Evolutionary conservation across 2,888 invertebrate genomes (phyloP).

Genomic region (Sphaerophoria taeniata): DNA sequence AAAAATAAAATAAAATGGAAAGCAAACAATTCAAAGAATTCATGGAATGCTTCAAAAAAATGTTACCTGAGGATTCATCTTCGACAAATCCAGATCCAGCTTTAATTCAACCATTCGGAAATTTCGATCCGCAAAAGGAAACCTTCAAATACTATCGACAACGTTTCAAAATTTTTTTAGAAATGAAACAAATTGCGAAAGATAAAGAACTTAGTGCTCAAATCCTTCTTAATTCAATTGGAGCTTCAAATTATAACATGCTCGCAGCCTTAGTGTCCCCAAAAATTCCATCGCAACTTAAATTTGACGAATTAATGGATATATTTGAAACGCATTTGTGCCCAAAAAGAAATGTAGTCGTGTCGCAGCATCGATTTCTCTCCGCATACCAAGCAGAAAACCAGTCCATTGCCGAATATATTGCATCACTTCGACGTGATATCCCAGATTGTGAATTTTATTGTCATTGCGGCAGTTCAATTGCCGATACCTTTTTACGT

Average conservation of each 20-base stretch:
- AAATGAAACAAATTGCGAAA: neutral
- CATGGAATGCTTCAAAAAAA: neutral
- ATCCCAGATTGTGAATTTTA: neutral
- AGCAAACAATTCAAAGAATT: neutral
- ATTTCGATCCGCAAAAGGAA: neutral
- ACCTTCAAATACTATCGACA: neutral
- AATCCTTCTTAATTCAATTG: constrained; percentile 1
- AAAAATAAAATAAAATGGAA: neutral
- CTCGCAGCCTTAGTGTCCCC: neutral
- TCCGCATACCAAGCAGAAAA: neutral
- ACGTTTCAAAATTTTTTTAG: neutral
- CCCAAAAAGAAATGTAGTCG: neutral
- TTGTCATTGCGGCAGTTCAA: neutral
- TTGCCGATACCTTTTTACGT: neutral
- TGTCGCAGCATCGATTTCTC: constrained; percentile 3
- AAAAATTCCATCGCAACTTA: neutral
- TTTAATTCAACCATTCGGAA: neutral
- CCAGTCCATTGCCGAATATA: neutral
- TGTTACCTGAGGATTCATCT: neutral
- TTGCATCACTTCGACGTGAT: constrained; percentile 1
- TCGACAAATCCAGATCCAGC: neutral
- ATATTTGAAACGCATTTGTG: neutral
- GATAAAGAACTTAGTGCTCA: constrained; percentile 1
- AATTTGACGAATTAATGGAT: neutral
- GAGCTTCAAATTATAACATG: constrained; percentile 1